Percentiles rank a stretch among this genome's conserved stretches.
Evolutionary conservation across 1,140 invertebrate species (phyloP).

Genomic region (Drosophila paulistorum): DNA sequence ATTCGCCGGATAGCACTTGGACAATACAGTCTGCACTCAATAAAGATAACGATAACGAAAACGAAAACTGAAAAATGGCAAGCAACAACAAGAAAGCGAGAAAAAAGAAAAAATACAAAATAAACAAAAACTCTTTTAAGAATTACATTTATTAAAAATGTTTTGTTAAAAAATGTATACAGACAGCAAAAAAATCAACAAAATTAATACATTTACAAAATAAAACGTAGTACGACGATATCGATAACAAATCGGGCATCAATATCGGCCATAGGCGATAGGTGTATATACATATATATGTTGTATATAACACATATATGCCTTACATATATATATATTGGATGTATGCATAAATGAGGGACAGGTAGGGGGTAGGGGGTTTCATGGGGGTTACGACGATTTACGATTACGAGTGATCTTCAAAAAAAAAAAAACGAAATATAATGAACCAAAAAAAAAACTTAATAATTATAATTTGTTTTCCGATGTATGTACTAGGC

Average conservation of each 20-base stretch:
- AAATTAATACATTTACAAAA: slow-evolving; percentile 81
- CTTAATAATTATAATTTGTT: slow-evolving; percentile 33
- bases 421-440: slow-evolving; percentile 19
- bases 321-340: neutral
- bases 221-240: slow-evolving; percentile 78
- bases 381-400: slow-evolving; percentile 37
- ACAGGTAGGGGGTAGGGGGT: neutral
- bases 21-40: neutral
- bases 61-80: neutral
- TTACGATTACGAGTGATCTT: slow-evolving; percentile 25
- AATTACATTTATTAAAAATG: slow-evolving; percentile 82
- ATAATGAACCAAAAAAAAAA: slow-evolving; percentile 24
- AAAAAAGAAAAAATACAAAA: slow-evolving; percentile 24
- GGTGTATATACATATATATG: slow-evolving; percentile 39
- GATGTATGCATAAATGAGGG: slow-evolving; percentile 11
- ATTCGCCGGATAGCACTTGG: too few relatives aligned
- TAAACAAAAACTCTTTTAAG: slow-evolving; percentile 56
- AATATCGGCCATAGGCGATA: slow-evolving; percentile 50
- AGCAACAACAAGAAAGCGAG: neutral
- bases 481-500: slow-evolving; percentile 50
- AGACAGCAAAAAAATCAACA: slow-evolving; percentile 81
- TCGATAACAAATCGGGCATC: slow-evolving; percentile 68
- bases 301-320: slow-evolving; percentile 3
- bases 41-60: neutral
- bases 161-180: slow-evolving; percentile 77